Evolutionary conservation across 1,140 invertebrate species (phyloP), one percentile per base, ranked within the genome.

Genomic region (Drosophila gunungcola): DNA sequence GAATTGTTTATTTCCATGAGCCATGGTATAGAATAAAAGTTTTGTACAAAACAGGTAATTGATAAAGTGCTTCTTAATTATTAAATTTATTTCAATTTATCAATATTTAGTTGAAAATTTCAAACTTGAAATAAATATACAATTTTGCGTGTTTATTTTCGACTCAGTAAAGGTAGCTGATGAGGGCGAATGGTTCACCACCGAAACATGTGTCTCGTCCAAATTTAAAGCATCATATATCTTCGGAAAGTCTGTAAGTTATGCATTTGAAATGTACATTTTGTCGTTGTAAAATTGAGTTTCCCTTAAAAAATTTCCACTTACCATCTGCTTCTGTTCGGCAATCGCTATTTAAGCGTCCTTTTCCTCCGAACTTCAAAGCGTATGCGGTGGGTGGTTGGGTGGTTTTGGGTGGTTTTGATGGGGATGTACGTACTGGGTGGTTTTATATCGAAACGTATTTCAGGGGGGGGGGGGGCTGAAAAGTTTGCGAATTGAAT

Each of bases 401-500:
- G 42, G 11, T 9, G 46, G 48, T 1, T 13, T 7, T 27, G 38
- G 38, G 34, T 32, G 46, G 12, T 21, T 51, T 21, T 21, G 16
- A 21, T 21, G 29, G 29, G 6, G 29, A 3, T 32, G 29, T 32
- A 7, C 29, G 6, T 6, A 7, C 29, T 32, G 51, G 41, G 27
- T 41, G 60, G 16, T 5, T 13, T 43, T 68, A 78, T 62, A 49
- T 65, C 54, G 46, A 67, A 82, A 76, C 69, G 79, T 79, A 82
- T 79, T 21, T 64, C 38, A 38, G 29, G 21, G 48, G 27, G 53
- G 63, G 29, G 21, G 48, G 27, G 53, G 63, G 64, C 56, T 74
- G 77, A 34, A 91, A 86, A 91, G 73, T 91, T 91, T 91, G 81
- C 81, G 90, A 91, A 91, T 91, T 91, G 90, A 91, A 91, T 91